Base-by-base conservation (phyloP, 2,797 vertebrate species). In the Eospalax fontanierii region DNA sequence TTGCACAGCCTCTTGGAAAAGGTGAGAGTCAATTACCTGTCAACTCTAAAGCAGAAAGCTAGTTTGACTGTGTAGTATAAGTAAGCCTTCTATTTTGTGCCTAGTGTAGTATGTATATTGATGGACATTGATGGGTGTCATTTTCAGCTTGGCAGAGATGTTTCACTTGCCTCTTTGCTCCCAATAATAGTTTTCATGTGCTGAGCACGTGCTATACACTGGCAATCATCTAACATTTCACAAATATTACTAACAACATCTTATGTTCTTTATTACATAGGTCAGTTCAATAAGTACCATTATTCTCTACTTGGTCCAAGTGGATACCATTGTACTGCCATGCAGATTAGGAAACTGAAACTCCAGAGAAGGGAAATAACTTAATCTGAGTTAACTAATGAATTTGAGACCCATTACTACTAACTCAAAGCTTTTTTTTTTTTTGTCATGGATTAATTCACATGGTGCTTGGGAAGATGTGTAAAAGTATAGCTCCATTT, bases 1-100 rank as follows among this genome's bases (percentile, higher is more conserved):
- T 82, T 89, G 38, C 73, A 78, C 30, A 90, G 43, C 5, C n/a
- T 65, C 92, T 83, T 94, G 38, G 63, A 81, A 94, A 92, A 92
- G 75, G 61, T 94, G 14, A 89, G 80, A 74, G 65, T 82, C 89
- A 86, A 54, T 91, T 94, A 95, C 63, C 59, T 83, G 7, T 43
- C 78, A 90, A 70, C 24, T 93, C 70, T 79, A 43, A 83, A 65
- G 61, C 30, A 90, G 57, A 87, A 92, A 84, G 46, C 30, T 73
- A 73, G 87, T 12, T 88, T 85, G 88, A 78, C 28, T 24, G 0
- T n/a, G 11, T 9, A 85, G 61, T 33, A 89, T 40, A 74, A 92
- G 59, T 7, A 59, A 81, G 54, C 7, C 54, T 59, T 88, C 26
- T 71, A 15, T 18, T 57, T 73, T 61, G 15, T 9, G 2, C 46